Base-by-base conservation (phyloP, 2,797 vertebrate species). In the Ctenopoma multispine region DNA sequence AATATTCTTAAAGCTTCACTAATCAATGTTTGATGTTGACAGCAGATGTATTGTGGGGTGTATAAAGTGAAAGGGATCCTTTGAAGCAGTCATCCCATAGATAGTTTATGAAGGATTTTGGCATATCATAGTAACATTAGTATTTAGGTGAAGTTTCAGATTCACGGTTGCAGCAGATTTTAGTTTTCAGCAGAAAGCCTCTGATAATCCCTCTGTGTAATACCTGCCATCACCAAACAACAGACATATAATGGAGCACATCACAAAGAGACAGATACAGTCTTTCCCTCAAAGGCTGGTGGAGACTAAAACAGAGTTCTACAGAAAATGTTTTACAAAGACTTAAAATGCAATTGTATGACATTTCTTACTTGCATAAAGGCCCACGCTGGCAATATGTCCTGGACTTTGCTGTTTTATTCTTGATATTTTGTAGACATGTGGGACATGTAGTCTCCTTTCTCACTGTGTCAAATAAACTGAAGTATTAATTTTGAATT, bases 1-100 rank as follows among this genome's bases (percentile, higher is more conserved):
- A 51, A 56, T 15, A 18, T 47, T 53, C 9, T 48, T 61, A 47
- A 55, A 48, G 38, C 24, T 61, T 29, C 24, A 50, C 18, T 12
- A 49, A 27, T 24, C 7, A 5, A 23, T 49, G 24, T 31, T 59
- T 12, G 29, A 13, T 47, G 18, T 24, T 47, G 54, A 53, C 2
- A 27, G 7, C 21, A 1, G 7, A 66, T 51, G 9, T 20, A 59
- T 34, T 41, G 1, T 55, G 14, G 27, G 2, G 8, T 34, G 12
- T 66, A 24, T 31, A 21, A 11, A 17, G 17, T 60, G 47, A 61
- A 21, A 11, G 31, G 21, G 2, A 3, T 63, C 6, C 6, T 14
- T 20, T 1, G 5, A n/a, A 34, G 27, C 4, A 7, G 43, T 3
- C 3, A 14, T 24, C 21, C 34, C 9, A 46, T 24, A 24, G 1